Evolutionary conservation across 2,888 invertebrate genomes (phyloP).

Genomic region (Caenorhabditis japonica): DNA sequence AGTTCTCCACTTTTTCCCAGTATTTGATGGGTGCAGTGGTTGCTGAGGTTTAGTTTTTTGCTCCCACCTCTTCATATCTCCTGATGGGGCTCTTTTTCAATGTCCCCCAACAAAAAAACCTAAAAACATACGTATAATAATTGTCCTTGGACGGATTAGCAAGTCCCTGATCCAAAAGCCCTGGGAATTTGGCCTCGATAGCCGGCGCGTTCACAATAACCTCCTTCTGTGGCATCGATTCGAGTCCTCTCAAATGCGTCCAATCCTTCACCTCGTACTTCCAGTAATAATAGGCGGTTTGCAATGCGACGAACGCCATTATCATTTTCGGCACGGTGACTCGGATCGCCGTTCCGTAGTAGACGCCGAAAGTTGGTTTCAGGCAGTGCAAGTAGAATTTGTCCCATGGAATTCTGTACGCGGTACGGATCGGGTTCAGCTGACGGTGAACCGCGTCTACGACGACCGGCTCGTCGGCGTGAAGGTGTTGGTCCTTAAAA

Average conservation of each 20-base stretch:
- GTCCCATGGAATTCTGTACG: conserved; percentile 76
- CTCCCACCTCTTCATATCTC: no score
- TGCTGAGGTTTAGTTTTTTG: no score
- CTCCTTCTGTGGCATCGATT: conserved; percentile 67
- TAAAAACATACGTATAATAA: conserved; percentile 58
- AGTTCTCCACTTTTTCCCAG: no score
- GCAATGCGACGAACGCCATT: conserved; percentile 65
- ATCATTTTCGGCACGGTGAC: conserved; percentile 72
- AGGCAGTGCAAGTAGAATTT: conserved; percentile 74
- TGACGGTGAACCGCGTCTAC: conserved; percentile 76
- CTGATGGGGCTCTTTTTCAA: no score
- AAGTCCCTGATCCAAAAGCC: conserved; percentile 62
- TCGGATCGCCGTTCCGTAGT: conserved; percentile 71
- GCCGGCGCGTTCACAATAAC: conserved; percentile 51
- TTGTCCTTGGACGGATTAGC: conserved; percentile 60
- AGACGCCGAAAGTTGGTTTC: conserved; percentile 74
- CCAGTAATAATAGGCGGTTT: conserved; percentile 72
- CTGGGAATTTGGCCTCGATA: conserved; percentile 69
- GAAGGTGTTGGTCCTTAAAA: conserved; percentile 74
- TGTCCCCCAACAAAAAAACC: no score
- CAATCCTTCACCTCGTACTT: conserved; percentile 76
- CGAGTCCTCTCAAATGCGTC: conserved; percentile 70
- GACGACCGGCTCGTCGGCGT: conserved; percentile 76
- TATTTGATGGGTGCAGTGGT: no score
- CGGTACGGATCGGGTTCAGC: conserved; percentile 74